Evolutionary conservation across 2,888 invertebrate genomes (phyloP), one percentile per base, ranked within the genome.

Genomic region (Tenthredo mesomela): DNA sequence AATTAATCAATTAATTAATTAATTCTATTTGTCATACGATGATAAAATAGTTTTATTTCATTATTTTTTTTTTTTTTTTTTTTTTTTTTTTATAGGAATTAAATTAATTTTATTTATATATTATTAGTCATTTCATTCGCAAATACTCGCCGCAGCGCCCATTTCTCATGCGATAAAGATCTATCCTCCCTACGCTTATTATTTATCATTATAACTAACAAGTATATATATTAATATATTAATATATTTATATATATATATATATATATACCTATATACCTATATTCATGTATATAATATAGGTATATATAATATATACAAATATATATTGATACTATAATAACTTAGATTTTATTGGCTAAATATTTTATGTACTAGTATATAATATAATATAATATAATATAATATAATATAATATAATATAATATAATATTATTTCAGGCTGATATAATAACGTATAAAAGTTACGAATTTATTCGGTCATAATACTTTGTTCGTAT

Each of bases 141-240:
- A 87, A 88, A 89, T 87, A 90, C 89, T 91, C 92, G 90, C 90
- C 91, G 91, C 92, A 92, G 91, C 91, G 92, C 92, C 92, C 91
- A 90, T 91, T 88, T 90, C 91, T 92, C 92, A 92, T 92, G 92
- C 92, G 91, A 91, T 91, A 90, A 91, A 90, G 91, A 92, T 91
- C 90, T 91, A 90, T 90, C 89, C 87, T 82, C 65, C 70, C 67
- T 58, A 37, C 40, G 29, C 54, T 50, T 77, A 77, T 29, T 2
- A 9, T 77, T 25, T 77, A 47, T 77, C 18, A 6, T 77, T 50
- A 77, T 50, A 29, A 77, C 50, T 77, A 77, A 77, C 50, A 77
- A 77, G 2, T 47, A 43, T 50, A 43, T 50, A 47, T 77, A 77
- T 50, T 1, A 21, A 73, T 73, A 71, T 73, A 43, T 15, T 37